Evolutionary conservation across 1,140 invertebrate genomes (phyloP).

Genomic region (Caenorhabditis brenneri): DNA sequence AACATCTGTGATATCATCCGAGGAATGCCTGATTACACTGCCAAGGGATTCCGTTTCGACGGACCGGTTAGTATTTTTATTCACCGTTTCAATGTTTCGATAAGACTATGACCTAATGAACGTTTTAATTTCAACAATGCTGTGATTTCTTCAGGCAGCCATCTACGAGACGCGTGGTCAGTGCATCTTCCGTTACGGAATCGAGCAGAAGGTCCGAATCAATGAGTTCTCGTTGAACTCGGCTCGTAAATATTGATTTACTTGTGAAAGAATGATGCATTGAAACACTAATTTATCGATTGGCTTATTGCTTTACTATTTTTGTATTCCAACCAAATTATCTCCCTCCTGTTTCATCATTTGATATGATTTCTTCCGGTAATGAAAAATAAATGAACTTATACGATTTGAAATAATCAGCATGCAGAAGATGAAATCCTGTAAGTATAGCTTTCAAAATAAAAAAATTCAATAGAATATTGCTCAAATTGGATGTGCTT

Average conservation of each 20-base stretch:
- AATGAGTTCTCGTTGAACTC: slow-evolving; percentile 57
- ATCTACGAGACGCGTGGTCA: slow-evolving; percentile 68
- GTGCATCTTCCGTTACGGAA: slow-evolving; percentile 71
- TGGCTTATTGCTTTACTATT: not conserved
- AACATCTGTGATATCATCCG: slow-evolving; percentile 71
- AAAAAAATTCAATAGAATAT: too few relatives aligned
- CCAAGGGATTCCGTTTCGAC: slow-evolving; percentile 64
- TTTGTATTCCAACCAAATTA: not conserved
- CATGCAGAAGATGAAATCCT: too few relatives aligned
- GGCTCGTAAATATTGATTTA: not conserved
- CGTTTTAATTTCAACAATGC: not conserved
- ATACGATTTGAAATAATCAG: too few relatives aligned
- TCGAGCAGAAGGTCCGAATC: slow-evolving; percentile 71
- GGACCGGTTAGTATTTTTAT: slow-evolving; percentile 54
- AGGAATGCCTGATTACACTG: slow-evolving; percentile 62
- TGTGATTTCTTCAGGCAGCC: slow-evolving; percentile 52
- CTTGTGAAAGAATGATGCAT: too few relatives aligned
- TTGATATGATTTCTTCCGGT: not conserved
- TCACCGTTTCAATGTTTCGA: not conserved
- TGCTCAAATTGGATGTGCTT: too few relatives aligned
- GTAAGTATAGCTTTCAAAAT: too few relatives aligned
- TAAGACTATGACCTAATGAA: not conserved
- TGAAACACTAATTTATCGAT: not conserved
- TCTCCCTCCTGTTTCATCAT: not conserved
- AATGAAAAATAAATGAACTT: not conserved